Evolutionary conservation across 2,797 vertebrate species (phyloP).

Genomic region (Phoebastria nigripes): DNA sequence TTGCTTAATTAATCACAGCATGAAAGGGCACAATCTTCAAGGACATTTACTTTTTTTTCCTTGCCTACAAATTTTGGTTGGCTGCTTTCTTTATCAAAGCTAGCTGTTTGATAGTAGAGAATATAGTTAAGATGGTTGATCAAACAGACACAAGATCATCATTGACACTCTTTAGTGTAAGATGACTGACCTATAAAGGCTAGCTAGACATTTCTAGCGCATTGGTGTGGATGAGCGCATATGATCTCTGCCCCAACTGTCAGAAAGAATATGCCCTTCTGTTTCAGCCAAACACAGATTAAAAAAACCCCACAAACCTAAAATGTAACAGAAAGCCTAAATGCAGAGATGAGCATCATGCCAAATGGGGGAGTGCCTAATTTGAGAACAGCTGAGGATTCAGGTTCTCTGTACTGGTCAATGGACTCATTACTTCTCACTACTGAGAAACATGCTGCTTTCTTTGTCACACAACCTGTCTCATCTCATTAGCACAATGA

Average conservation of each 20-base stretch:
- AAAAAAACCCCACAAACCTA: not conserved
- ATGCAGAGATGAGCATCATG: not conserved
- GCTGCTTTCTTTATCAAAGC: not conserved
- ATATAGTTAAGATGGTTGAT: not conserved
- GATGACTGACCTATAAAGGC: not conserved
- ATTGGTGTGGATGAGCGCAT: not conserved
- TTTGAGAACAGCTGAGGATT: not conserved
- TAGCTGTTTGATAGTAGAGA: not conserved
- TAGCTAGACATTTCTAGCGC: not conserved
- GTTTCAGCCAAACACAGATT: not conserved
- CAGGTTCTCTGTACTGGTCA: not conserved
- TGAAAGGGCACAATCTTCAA: conserved; percentile 3
- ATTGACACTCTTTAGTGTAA: not conserved
- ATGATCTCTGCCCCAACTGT: not conserved
- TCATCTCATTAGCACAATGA: conserved; percentile 47
- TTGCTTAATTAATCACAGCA: conserved; percentile 59
- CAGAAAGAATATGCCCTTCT: not conserved
- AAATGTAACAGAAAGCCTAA: not conserved
- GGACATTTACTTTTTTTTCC: not conserved
- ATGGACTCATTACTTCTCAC: not conserved
- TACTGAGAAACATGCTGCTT: not conserved
- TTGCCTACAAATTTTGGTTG: not conserved
- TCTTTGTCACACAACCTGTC: conserved; percentile 42
- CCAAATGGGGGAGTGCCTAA: not conserved
- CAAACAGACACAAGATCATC: not conserved